Base-by-base conservation (phyloP, 2,888 invertebrate genomes). In the Acronicta leporina region DNA sequence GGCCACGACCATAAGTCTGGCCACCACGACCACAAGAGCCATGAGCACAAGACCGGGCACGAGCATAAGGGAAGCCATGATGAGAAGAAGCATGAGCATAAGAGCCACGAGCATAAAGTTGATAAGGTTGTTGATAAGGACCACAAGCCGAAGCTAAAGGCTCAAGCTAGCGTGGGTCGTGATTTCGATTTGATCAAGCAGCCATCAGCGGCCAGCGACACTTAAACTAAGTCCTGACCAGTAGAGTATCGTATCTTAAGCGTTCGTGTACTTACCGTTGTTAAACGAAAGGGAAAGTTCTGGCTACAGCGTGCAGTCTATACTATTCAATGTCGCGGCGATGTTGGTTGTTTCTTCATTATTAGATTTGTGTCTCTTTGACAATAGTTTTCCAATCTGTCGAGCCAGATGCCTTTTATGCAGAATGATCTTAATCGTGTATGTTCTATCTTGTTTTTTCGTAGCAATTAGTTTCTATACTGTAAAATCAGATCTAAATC, bases 111-210 rank as follows among this genome's bases (percentile, higher is more conserved):
- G 3, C 52, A 35, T 5, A 73, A 73, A 40, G n/a, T 45, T 4
- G 54, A 56, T n/a, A 67, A 67, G 52, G 40, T 58, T 46, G 49
- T 48, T 14, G 75, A 77, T 33, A 68, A 57, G 25, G 81, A 81
- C 8, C 82, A 84, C 40, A 87, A 88, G 56, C 89, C 90, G 50
- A 91, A 90, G 68, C 79, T 93, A 74, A 92, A 92, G 79, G 77
- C 88, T 13, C 92, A 93, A 67, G 86, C 88, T 35, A 92, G 93
- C 77, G 86, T 96, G 5, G 92, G 95, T 35, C 95, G 95, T 33
- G 96, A 96, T 79, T 87, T 95, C 58, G 96, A 96, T 80, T 90
- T 96, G 56, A 95, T 96, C 65, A 95, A 95, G 63, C 93, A 93
- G 50, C 89, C 90, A 0, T 92, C 94, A 60, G 85, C 92, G 68